phyloP scores from a whole-genome alignment of 2,113 vertebrate species.

The Rhinolophus ferrumequinum region DNA sequence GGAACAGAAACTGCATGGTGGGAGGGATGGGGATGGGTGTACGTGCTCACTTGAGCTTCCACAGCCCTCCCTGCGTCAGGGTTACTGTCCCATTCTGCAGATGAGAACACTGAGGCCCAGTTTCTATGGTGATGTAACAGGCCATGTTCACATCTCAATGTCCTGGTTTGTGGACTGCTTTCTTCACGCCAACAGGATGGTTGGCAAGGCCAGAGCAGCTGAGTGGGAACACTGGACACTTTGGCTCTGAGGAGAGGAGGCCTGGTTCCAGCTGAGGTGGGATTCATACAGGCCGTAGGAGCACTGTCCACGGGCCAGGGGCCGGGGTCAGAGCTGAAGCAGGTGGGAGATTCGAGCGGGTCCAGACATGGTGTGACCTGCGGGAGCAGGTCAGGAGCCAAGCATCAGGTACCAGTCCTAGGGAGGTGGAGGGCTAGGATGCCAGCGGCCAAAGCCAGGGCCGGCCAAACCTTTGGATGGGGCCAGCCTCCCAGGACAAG shows the following conservation, averaged over 20 bases:
- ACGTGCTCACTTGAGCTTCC: accelerated
- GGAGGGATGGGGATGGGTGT: accelerated
- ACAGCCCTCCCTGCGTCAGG: accelerated
- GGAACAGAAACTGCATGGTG: accelerated
- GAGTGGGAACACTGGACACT: not conserved
- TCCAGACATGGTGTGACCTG: accelerated
- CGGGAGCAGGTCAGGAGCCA: not conserved
- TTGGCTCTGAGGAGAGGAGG: no score
- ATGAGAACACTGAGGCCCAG: not conserved
- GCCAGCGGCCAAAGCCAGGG: accelerated
- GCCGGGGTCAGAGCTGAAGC: not conserved
- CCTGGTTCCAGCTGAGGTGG: no score
- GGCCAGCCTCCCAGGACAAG: not conserved
- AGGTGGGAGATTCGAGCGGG: accelerated
- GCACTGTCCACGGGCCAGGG: not conserved
- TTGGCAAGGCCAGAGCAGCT: not conserved
- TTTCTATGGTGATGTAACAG: accelerated
- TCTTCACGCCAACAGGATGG: not conserved
- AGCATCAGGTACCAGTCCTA: accelerated
- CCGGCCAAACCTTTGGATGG: accelerated
- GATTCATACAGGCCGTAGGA: not conserved
- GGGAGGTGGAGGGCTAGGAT: no score
- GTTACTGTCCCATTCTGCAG: not conserved
- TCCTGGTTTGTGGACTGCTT: not conserved
- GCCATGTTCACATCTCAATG: accelerated